Percentiles rank a stretch among this genome's conserved stretches.
These are phyloP conservation scores for Pogonocherus hispidulus DNA, from an alignment of 2,888 invertebrate species.

Conservation along the genomic window DNA sequence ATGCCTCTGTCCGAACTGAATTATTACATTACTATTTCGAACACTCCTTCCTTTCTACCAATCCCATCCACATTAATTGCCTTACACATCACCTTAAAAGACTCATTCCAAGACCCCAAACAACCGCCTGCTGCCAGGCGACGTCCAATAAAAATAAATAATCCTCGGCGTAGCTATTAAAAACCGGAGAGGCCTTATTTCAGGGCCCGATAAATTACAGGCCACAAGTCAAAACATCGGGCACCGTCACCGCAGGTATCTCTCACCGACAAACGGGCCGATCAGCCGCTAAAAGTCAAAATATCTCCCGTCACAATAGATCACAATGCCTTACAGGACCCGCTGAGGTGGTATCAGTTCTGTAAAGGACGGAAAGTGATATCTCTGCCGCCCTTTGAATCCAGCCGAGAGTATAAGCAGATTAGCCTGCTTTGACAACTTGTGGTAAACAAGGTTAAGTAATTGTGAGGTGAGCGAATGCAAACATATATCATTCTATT, in stretches of 20 bases:
- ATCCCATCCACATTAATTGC: neutral
- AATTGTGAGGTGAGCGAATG: constrained; percentile 60
- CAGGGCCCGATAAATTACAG: constrained; percentile 40
- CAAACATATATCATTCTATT: constrained; percentile 61
- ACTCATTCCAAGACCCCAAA: neutral
- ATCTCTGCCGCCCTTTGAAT: constrained; percentile 36
- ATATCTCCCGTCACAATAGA: constrained; percentile 48
- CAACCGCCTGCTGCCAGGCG: neutral
- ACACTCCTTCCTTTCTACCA: too few species aligned
- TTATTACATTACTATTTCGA: too few species aligned
- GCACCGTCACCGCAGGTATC: constrained; percentile 39
- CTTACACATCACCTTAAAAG: neutral
- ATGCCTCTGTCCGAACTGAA: too few species aligned
- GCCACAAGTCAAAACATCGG: constrained; percentile 47
- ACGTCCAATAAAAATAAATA: constrained; percentile 3
- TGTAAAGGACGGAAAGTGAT: constrained; percentile 43
- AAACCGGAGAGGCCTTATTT: neutral
- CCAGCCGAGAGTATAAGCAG: constrained; percentile 60
- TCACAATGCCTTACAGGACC: constrained; percentile 39
- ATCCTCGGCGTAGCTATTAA: neutral
- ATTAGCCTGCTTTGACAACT: constrained; percentile 68
- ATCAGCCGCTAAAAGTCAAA: constrained; percentile 57
- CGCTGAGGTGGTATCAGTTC: constrained; percentile 1
- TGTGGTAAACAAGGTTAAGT: constrained; percentile 68
- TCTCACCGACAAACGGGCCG: constrained; percentile 57